Evolutionary conservation across 2,113 vertebrate genomes (phyloP), one percentile per base, ranked within the genome.

Genomic region (Falco punctatus): DNA sequence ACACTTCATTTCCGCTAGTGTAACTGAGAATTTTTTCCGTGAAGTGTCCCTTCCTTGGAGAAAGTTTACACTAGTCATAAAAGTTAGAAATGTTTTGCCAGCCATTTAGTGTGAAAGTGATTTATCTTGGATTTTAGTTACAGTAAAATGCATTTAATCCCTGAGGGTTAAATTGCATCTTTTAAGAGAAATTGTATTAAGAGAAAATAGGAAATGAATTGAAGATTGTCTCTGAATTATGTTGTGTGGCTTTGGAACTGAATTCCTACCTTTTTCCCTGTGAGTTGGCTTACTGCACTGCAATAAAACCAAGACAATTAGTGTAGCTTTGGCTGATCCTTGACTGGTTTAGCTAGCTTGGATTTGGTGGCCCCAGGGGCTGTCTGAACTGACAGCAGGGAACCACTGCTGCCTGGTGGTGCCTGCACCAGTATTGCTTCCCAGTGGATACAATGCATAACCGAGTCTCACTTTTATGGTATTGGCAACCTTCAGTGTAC

Each of bases 391-490:
- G 30, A 54, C 44, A 74, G 30, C 22, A 54, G 61, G 35, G 26
- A 79, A 10, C 10, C 23, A 15, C 38, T 12, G 6, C 44, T 74
- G 30, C 38, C 51, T 11, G 32, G 9, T 10, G 22, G 23, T 70
- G 20, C 8, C 2, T 2, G 15, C 14, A 32, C 26, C 40, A n/a
- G 16, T 48, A 23, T 30, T 46, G 11, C 26, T 61, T 14, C 9
- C 26, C 35, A 38, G 20, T 22, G 1, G 5, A 12, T 4, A 2
- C 23, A 22, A 0, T 2, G 27, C 20, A 8, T 10, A 10, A 1
- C 28, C 71, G 42, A 24, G 11, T 51, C 51, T 42, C 26, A 15
- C 44, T 58, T 85, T 33, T 10, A 28, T 11, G 28, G 30, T 6
- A 38, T 0, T n/a, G 46, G 51, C n/a, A 67, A 46, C n/a, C 24